Evolutionary conservation across 2,888 invertebrate genomes (phyloP).

Genomic region (Meandrusa payeni): DNA sequence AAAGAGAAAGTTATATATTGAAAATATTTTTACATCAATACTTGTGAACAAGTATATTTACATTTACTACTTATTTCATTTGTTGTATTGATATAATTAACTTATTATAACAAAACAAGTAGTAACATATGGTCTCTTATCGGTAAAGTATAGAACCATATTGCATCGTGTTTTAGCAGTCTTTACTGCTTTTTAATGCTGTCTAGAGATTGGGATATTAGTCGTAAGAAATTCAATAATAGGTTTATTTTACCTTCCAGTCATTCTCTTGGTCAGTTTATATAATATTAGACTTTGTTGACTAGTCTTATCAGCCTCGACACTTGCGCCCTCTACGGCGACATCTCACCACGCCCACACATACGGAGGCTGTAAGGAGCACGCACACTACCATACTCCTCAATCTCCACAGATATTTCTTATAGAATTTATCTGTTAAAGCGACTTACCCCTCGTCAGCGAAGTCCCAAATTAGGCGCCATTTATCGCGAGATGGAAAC

Average conservation of each 20-base stretch:
- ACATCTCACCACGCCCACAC: slow-evolving; percentile 68
- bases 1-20: too few species aligned
- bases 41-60: too few species aligned
- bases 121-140: slow-evolving; percentile 36
- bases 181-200: slow-evolving; percentile 64
- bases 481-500: slow-evolving; percentile 66
- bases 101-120: not conserved
- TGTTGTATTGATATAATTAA: too few species aligned
- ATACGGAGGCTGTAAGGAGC: slow-evolving; percentile 60
- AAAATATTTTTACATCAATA: too few species aligned
- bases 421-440: slow-evolving; percentile 30
- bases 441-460: slow-evolving; percentile 68
- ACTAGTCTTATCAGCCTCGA: slow-evolving; percentile 72
- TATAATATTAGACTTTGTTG: slow-evolving; percentile 69
- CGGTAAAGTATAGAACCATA: slow-evolving; percentile 33
- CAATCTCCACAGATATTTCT: not conserved
- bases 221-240: slow-evolving; percentile 66
- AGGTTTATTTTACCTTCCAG: slow-evolving; percentile 43
- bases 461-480: slow-evolving; percentile 70
- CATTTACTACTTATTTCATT: too few species aligned
- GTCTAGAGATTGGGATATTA: slow-evolving; percentile 39
- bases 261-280: slow-evolving; percentile 43
- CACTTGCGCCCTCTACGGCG: slow-evolving; percentile 56
- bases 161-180: slow-evolving; percentile 47
- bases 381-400: slow-evolving; percentile 15